Conservation (phyloP, 1,140 invertebrate species). For the Oncopeltus fasciatus region DNA sequence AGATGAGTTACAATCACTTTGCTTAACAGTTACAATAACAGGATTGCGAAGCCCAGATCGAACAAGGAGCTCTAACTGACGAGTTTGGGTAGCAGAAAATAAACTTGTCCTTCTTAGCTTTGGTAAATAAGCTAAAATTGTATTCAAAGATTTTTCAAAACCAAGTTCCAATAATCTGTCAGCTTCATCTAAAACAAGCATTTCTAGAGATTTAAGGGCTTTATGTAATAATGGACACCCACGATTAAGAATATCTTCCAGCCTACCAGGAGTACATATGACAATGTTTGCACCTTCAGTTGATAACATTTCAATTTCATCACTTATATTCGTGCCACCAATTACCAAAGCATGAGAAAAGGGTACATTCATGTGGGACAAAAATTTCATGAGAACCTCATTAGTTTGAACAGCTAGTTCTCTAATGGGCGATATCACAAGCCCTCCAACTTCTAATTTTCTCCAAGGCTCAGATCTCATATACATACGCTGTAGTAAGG, state of each 20-base stretch:
- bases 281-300: constrained; percentile 68
- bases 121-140: constrained; percentile 80
- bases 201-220: constrained; percentile 64
- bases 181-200: constrained; percentile 92
- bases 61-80: constrained; percentile 80
- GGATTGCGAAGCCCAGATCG: constrained; percentile 91
- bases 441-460: constrained; percentile 64
- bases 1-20: constrained; percentile 27
- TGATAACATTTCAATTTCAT: constrained; percentile 54
- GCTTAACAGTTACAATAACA: constrained; percentile 74
- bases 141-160: constrained; percentile 76
- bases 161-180: constrained; percentile 86
- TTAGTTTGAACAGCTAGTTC: constrained; percentile 83
- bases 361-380: constrained; percentile 35
- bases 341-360: constrained; percentile 53
- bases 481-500: constrained; percentile 67
- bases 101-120: constrained; percentile 86
- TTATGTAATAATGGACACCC: constrained; percentile 44
- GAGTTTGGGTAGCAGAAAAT: constrained; percentile 97
- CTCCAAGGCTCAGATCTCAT: constrained; percentile 43
- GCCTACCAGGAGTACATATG: constrained; percentile 78
- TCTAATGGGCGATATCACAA: constrained; percentile 85
- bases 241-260: constrained; percentile 72
- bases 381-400: constrained; percentile 52
- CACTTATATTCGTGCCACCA: constrained; percentile 61